A percentile compares a stretch with the other conserved stretches of the same genome.
phyloP scores from a whole-genome alignment of 2,888 invertebrate genomes.

The Netelia fuscicornis region DNA sequence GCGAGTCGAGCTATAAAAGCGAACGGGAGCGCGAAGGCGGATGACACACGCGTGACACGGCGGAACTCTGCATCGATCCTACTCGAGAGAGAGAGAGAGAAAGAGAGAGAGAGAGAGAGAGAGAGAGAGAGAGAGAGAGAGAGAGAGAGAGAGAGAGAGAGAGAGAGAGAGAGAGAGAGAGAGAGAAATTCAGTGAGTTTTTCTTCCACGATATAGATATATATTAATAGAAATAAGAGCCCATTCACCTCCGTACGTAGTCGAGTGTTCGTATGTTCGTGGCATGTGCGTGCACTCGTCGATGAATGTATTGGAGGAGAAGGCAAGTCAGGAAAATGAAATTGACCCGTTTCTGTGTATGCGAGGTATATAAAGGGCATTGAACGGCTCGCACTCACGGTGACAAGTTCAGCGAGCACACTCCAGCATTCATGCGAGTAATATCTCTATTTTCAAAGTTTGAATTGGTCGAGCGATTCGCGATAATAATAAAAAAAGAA shows the following conservation, averaged over 20 bases:
- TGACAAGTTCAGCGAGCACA: conserved; percentile 35
- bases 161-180: not conserved
- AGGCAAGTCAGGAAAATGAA: conserved; percentile 53
- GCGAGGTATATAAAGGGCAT: conserved; percentile 40
- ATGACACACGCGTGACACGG: conserved; percentile 32
- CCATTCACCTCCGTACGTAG: conserved; percentile 37
- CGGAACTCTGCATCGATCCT: conserved; percentile 55
- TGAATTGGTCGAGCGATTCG: conserved; percentile 9
- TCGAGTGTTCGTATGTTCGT: conserved; percentile 22
- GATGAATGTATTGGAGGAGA: not conserved
- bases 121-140: not conserved
- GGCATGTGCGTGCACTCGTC: not conserved
- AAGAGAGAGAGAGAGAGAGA: not conserved
- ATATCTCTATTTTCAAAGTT: conserved; percentile 61
- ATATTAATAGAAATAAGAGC: conserved; percentile 57
- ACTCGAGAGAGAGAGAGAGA: not conserved
- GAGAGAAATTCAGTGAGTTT: conserved; percentile 27
- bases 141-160: conserved; percentile 9
- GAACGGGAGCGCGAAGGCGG: conserved; percentile 15
- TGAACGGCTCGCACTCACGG: conserved; percentile 40
- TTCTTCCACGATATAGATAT: conserved; percentile 30
- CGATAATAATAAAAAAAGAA: conserved; percentile 5
- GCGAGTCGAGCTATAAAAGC: conserved; percentile 47
- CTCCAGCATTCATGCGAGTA: conserved; percentile 34
- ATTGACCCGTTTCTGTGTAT: conserved; percentile 55